phyloP scores from a whole-genome alignment of 2,797 vertebrate species.

The Leptatherina wallacei region DNA sequence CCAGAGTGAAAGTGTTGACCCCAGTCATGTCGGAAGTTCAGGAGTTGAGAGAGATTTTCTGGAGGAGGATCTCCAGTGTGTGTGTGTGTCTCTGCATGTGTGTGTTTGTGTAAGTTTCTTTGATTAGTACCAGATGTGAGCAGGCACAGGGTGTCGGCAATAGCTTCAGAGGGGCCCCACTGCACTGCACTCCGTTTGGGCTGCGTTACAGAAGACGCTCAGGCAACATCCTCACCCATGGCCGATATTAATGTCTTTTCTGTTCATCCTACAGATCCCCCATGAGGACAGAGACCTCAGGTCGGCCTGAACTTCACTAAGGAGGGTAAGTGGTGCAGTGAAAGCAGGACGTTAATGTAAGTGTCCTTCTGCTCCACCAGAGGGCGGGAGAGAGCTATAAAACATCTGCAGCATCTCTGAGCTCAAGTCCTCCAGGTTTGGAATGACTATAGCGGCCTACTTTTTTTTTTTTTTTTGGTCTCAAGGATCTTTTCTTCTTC shows the following conservation, averaged over 20 bases:
- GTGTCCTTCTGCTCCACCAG: conserved; percentile 55
- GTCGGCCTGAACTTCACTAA: conserved; percentile 40
- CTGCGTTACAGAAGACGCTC: conserved; percentile 46
- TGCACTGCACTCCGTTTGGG: conserved; percentile 57
- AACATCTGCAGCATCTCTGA: conserved; percentile 14
- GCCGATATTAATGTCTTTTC: conserved; percentile 62
- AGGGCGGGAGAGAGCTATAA: conserved; percentile 67
- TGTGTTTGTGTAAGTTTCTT: conserved; percentile 70
- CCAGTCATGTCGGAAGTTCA: conserved; percentile 86
- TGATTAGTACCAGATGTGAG: conserved; percentile 80
- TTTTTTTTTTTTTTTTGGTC: neutral
- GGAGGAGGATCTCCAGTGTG: conserved; percentile 66
- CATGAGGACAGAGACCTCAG: conserved; percentile 54
- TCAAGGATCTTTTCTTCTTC: neutral
- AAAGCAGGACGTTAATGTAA: neutral
- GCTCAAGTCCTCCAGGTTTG: neutral
- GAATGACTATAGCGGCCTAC: neutral
- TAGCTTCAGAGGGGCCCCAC: conserved; percentile 64
- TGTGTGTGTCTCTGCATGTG: conserved; percentile 33
- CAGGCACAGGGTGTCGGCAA: conserved; percentile 66
- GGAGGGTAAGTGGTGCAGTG: conserved; percentile 15
- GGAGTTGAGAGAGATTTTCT: conserved; percentile 84
- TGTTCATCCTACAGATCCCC: conserved; percentile 48
- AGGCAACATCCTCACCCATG: conserved; percentile 66
- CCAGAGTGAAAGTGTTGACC: conserved; percentile 76